phyloP scores from a whole-genome alignment of 2,797 vertebrate species.

The Enteromius radiatus region DNA sequence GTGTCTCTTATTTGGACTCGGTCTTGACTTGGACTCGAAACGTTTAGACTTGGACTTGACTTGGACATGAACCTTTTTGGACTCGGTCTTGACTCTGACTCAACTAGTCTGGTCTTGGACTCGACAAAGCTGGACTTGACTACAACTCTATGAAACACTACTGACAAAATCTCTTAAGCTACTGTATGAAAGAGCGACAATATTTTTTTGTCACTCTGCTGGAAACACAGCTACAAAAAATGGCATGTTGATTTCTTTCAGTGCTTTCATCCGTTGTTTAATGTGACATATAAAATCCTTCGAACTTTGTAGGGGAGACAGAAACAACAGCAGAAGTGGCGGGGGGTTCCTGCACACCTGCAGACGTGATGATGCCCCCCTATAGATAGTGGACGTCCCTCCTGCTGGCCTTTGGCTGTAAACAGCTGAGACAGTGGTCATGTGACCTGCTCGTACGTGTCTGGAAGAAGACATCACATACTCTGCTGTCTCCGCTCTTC shows the following conservation, averaged over 20 bases:
- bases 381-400: conserved; percentile 23
- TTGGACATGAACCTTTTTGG: too few relatives aligned
- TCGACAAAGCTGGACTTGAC: too few relatives aligned
- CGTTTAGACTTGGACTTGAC: too few relatives aligned
- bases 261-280: conserved; percentile 7
- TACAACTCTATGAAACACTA: too few relatives aligned
- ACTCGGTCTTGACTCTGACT: too few relatives aligned
- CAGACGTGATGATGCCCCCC: conserved; percentile 42
- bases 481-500: not conserved
- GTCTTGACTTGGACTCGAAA: too few relatives aligned
- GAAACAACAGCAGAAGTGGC: conserved; percentile 27
- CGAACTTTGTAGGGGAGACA: not conserved
- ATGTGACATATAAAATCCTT: conserved; percentile 27
- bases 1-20: too few relatives aligned
- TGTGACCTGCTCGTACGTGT: not conserved
- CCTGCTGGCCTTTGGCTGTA: conserved; percentile 26
- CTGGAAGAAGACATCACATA: conserved; percentile 1
- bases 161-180: not conserved
- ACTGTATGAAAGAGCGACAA: not conserved
- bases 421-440: conserved; percentile 16
- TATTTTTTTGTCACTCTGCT: not conserved
- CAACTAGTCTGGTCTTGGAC: too few relatives aligned
- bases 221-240: not conserved
- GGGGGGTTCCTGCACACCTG: conserved; percentile 49
- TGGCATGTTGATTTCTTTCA: not conserved